Conservation (phyloP, 2,797 vertebrate genomes). For the Argyrosomus regius region DNA sequence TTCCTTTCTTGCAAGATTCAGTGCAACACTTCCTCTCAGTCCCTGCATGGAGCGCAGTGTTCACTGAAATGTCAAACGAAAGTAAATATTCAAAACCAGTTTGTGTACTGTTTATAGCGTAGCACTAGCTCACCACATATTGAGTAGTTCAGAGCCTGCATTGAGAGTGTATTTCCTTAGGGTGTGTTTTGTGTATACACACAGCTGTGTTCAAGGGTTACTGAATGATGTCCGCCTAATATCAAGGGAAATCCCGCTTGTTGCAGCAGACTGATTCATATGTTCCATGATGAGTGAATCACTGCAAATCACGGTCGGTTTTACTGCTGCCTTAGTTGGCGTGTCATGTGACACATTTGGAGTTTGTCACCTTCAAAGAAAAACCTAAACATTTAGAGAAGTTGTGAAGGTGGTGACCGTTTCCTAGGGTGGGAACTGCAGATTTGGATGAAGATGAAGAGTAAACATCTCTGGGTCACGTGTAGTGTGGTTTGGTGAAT, state of each 20-base stretch:
- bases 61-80: neutral
- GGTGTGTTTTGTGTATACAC: conserved; percentile 34
- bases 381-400: neutral
- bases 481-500: conserved; percentile 12
- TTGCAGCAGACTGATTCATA: conserved; percentile 18
- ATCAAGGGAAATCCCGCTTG: neutral
- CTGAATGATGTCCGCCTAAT: neutral
- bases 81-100: conserved; percentile 7
- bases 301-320: neutral
- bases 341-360: too few relatives aligned
- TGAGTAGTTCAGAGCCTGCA: neutral
- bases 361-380: neutral
- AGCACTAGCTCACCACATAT: neutral
- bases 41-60: neutral
- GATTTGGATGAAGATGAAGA: neutral
- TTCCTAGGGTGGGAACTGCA: neutral
- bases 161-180: neutral
- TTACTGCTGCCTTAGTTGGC: neutral
- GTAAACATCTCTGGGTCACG: neutral
- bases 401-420: neutral
- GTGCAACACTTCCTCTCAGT: conserved; percentile 6
- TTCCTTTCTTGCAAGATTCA: neutral
- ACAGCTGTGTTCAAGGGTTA: conserved; percentile 18
- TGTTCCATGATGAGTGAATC: conserved; percentile 7
- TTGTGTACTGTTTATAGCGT: neutral